Evolutionary conservation across 1,140 invertebrate genomes (phyloP).

Genomic region (Tribolium castaneum): DNA sequence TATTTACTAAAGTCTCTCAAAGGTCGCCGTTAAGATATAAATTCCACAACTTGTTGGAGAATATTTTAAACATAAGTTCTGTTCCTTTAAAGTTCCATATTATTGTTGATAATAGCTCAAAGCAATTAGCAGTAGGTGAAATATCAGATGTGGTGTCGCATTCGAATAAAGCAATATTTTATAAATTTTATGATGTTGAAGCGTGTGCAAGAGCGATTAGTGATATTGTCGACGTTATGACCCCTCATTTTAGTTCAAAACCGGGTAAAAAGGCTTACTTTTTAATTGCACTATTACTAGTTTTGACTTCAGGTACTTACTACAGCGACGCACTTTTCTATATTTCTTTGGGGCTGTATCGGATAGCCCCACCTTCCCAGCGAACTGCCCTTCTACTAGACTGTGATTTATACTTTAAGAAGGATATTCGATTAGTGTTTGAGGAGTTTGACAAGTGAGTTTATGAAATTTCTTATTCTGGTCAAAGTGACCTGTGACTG

Average conservation of each 20-base stretch:
- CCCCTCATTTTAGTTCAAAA: conserved; percentile 80
- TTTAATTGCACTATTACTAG: conserved; percentile 24
- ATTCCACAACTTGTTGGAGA: conserved; percentile 59
- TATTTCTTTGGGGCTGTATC: conserved; percentile 80
- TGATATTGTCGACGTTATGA: conserved; percentile 76
- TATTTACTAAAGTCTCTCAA: conserved; percentile 62
- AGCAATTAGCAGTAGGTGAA: conserved; percentile 70
- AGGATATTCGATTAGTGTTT: conserved; percentile 76
- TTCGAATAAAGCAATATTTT: conserved; percentile 65
- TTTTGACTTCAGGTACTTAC: conserved; percentile 72
- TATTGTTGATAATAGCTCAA: conserved; percentile 75
- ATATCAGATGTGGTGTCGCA: conserved; percentile 62
- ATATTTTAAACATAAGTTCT: conserved; percentile 59
- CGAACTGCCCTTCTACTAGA: conserved; percentile 80
- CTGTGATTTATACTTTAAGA: conserved; percentile 81
- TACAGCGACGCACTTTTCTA: conserved; percentile 88
- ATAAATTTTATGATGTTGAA: conserved; percentile 72
- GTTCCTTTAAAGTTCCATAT: conserved; percentile 74
- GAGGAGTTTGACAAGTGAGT: conserved; percentile 75
- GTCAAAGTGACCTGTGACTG: no score
- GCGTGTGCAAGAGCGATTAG: conserved; percentile 70
- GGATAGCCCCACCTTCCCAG: conserved; percentile 73
- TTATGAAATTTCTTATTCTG: not conserved
- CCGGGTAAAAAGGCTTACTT: conserved; percentile 66
- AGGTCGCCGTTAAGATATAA: conserved; percentile 58